phyloP scores from a whole-genome alignment of 2,888 invertebrate species.

The Drosophila gaucha region DNA sequence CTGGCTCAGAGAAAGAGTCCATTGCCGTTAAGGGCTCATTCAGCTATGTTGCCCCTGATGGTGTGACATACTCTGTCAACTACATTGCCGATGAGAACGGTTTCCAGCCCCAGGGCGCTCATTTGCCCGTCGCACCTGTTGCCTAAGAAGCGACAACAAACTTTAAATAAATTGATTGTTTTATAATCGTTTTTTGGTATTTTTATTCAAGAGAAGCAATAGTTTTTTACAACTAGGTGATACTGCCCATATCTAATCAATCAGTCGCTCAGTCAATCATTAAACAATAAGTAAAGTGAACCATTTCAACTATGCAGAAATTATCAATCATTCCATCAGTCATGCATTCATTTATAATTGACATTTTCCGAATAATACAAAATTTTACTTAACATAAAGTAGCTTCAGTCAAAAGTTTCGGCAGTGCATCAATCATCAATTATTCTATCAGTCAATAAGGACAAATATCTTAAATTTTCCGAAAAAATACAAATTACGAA shows the following conservation, averaged over 20 bases:
- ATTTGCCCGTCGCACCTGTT: constrained; percentile 83
- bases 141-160: constrained; percentile 24
- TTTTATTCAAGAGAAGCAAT: not conserved
- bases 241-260: not conserved
- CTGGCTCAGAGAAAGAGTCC: constrained; percentile 82
- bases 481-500: too few relatives aligned
- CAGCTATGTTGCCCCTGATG: constrained; percentile 86
- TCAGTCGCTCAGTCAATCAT: not conserved
- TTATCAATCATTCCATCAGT: too few relatives aligned
- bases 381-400: too few relatives aligned
- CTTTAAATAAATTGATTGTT: constrained; percentile 37
- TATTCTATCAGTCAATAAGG: too few relatives aligned
- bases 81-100: constrained; percentile 84
- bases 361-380: too few relatives aligned
- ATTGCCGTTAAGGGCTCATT: constrained; percentile 70
- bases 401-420: too few relatives aligned
- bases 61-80: constrained; percentile 86
- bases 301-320: too few relatives aligned
- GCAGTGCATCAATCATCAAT: too few relatives aligned
- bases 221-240: not conserved
- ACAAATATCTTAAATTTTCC: too few relatives aligned
- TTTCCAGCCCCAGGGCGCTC: constrained; percentile 85
- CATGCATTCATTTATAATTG: too few relatives aligned
- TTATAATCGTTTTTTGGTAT: not conserved
- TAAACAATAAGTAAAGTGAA: not conserved